Percentiles rank a stretch among this genome's conserved stretches.
Evolutionary conservation across 2,888 invertebrate species (phyloP).

Genomic region (Uropetala carovei): DNA sequence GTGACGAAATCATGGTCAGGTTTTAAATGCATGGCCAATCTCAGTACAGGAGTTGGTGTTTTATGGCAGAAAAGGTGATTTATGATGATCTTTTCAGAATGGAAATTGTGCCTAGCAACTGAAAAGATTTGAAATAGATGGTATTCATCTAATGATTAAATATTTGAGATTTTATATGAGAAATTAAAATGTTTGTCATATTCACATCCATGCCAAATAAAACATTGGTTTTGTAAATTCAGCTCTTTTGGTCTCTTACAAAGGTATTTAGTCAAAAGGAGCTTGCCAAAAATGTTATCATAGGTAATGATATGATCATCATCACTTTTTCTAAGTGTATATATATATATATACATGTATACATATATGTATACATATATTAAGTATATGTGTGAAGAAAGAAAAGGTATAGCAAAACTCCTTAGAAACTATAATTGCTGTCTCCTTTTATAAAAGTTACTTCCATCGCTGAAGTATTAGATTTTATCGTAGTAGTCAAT

Average conservation of each 20-base stretch:
- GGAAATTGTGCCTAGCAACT: conserved; percentile 53
- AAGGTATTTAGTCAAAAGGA: conserved; percentile 17
- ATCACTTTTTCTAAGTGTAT: conserved; percentile 48
- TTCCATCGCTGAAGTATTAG: conserved; percentile 45
- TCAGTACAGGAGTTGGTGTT: conserved; percentile 31
- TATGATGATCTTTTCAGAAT: conserved; percentile 33
- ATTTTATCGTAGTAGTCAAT: conserved; percentile 51
- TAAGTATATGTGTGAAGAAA: background rate
- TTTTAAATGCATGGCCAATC: conserved; percentile 43
- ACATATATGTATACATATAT: conserved; percentile 51
- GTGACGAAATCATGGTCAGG: conserved; percentile 28
- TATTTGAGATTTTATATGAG: conserved; percentile 56
- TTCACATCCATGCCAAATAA: background rate
- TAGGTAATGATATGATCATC: conserved; percentile 58
- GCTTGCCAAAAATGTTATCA: conserved; percentile 13
- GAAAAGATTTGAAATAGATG: conserved; percentile 54
- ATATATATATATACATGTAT: conserved; percentile 42
- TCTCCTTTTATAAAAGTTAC: conserved; percentile 16
- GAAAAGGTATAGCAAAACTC: conserved; percentile 12
- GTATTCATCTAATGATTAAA: conserved; percentile 34
- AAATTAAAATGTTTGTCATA: conserved; percentile 26
- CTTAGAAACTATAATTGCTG: conserved; percentile 38
- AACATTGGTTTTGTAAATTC: conserved; percentile 32
- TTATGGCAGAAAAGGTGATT: conserved; percentile 47
- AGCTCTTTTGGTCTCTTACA: conserved; percentile 29